Percentiles rank a stretch among this genome's conserved stretches.
Evolutionary conservation across 2,888 invertebrate species (phyloP).

Genomic region (Trichacis sp.): DNA sequence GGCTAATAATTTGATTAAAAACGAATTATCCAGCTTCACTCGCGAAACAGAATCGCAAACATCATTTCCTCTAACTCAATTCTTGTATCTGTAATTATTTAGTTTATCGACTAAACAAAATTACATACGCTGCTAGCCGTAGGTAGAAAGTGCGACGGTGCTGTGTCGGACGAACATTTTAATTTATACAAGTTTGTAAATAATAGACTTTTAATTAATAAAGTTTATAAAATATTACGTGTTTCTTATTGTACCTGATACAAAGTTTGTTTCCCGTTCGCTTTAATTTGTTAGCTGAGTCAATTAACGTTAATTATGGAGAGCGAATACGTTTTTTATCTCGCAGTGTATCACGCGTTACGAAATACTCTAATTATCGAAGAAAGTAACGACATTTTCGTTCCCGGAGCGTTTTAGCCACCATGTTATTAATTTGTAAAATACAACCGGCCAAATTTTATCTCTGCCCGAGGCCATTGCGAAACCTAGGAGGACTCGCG

Average conservation of each 20-base stretch:
- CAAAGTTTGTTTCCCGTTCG: too few species aligned
- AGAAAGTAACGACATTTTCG: too few species aligned
- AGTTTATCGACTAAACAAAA: conserved; percentile 19
- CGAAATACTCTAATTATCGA: too few species aligned
- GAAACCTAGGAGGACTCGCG: too few species aligned
- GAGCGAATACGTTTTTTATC: too few species aligned
- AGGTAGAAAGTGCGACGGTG: conserved; percentile 55
- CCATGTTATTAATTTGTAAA: too few species aligned
- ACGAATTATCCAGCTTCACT: conserved; percentile 1
- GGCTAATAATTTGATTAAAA: neutral
- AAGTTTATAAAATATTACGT: conserved; percentile 51
- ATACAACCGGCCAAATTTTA: too few species aligned
- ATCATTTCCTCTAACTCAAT: neutral
- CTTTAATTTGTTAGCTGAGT: too few species aligned
- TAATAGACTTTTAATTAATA: conserved; percentile 64
- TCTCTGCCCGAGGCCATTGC: too few species aligned
- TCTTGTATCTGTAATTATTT: conserved; percentile 13
- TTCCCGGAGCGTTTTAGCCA: too few species aligned
- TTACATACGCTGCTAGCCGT: conserved; percentile 27
- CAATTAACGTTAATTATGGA: neutral
- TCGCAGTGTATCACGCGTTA: too few species aligned
- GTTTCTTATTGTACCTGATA: too few species aligned
- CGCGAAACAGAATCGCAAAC: neutral
- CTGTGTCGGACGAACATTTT: conserved; percentile 58
- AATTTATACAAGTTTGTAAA: conserved; percentile 66